A percentile compares a stretch with the other conserved stretches of the same genome.
Evolutionary conservation across 2,113 vertebrate species (phyloP).

Genomic region (Aphelocoma coerulescens): DNA sequence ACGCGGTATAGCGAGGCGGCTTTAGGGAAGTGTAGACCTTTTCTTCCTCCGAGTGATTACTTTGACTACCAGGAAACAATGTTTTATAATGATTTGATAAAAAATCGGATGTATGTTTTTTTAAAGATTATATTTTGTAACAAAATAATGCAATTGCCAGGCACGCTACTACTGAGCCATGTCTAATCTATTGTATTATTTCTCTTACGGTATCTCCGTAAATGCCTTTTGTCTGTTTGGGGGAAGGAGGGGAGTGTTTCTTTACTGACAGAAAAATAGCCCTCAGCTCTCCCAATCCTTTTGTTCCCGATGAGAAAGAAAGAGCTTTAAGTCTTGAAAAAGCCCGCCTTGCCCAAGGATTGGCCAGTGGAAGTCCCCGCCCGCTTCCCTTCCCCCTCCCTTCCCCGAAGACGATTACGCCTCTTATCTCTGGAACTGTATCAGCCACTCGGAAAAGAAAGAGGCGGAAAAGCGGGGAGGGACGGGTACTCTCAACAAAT

Average conservation of each 20-base stretch:
- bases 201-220: not conserved
- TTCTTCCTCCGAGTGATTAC: not conserved
- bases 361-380: not conserved
- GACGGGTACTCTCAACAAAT: not conserved
- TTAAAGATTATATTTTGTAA: constrained; percentile 26
- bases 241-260: not conserved
- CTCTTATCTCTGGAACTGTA: not conserved
- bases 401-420: not conserved
- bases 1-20: not conserved
- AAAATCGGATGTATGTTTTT: not conserved
- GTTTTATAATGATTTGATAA: constrained; percentile 28
- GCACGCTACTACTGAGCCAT: constrained; percentile 37
- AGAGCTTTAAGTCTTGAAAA: constrained; percentile 11
- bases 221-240: not conserved
- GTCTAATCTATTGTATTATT: not conserved
- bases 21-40: not conserved
- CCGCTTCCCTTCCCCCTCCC: not conserved
- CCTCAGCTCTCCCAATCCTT: not conserved
- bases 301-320: not conserved
- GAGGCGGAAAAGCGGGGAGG: not conserved
- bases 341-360: constrained; percentile 38
- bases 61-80: not conserved
- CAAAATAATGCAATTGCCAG: not conserved
- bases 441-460: not conserved
- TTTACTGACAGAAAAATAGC: not conserved